Conservation (phyloP, 2,113 vertebrate species). For the Chinchilla lanigera region DNA sequence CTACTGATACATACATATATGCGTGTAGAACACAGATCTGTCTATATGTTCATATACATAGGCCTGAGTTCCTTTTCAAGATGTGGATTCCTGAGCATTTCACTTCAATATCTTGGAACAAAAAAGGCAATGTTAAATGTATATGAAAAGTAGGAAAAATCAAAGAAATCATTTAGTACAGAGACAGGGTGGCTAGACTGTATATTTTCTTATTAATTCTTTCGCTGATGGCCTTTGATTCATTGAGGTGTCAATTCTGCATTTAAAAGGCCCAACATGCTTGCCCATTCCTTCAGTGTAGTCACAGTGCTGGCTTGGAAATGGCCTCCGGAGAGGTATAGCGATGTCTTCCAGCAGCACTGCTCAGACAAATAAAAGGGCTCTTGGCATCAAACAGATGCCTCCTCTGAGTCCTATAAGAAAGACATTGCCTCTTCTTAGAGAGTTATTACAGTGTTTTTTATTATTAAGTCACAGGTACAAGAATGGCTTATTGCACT, state of each 20-base stretch:
- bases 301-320: not conserved
- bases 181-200: not conserved
- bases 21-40: not conserved
- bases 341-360: not conserved
- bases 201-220: not conserved
- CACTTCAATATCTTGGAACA: not conserved
- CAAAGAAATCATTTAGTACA: not conserved
- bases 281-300: constrained; percentile 10
- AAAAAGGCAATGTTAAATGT: constrained; percentile 8
- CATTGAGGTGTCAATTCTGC: not conserved
- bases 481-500: not conserved
- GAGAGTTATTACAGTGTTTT: not conserved
- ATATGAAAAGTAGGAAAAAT: not conserved
- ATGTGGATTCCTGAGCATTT: not conserved
- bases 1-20: not conserved
- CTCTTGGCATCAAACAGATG: constrained; percentile 34
- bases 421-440: not conserved
- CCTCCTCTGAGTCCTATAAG: constrained; percentile 11
- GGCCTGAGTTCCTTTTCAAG: not conserved
- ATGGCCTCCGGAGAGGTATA: not conserved
- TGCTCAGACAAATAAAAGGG: constrained; percentile 1
- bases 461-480: constrained; percentile 36
- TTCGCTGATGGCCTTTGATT: not conserved
- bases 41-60: not conserved
- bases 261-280: not conserved